Evolutionary conservation across 2,797 vertebrate genomes (phyloP), one percentile per base, ranked within the genome.

Genomic region (Bradypodion ventrale): DNA sequence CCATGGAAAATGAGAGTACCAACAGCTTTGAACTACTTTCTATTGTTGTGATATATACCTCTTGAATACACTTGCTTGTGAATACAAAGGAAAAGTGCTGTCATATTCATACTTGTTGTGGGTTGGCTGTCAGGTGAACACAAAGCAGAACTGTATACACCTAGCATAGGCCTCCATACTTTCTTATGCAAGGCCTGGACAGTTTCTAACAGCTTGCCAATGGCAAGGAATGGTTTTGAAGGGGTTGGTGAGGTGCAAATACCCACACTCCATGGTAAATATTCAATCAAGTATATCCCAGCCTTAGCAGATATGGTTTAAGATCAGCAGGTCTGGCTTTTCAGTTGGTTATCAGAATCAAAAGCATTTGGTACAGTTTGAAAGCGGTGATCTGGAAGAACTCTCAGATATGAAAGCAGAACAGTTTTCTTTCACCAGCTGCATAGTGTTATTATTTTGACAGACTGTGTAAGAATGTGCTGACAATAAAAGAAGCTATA

Each of bases 401-500:
- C 9, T 27, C 27, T 59, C 69, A 84, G 69, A 80, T 65, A 74
- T 60, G 69, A 65, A 80, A 75, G 49, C 32, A 80, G 40, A 52
- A 60, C 29, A 29, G 23, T 72, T 60, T 62, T 46, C 63, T 69
- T 83, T 44, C 46, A 5, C 27, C 66, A 68, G 78, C 37, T 37
- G 49, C 12, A 68, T 13, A 4, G n/a, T 75, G 13, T 81, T 85
- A 76, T 77, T 75, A 66, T 80, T 81, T 62, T 81, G 84, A 75
- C 63, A 81, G 83, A 79, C 37, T 8, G 63, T 60, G 35, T 46
- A 85, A 60, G 25, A 69, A 76, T 80, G 75, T 85, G 84, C 72
- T 81, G 78, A 68, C 63, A 49, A 83, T 69, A 83, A 81, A 85
- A 75, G 73, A 75, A 25, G 73, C 65, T 44, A 69, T 76, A 60